These are phyloP conservation scores for Reinhardtius hippoglossoides DNA, from an alignment of 2,113 vertebrate genomes.

Conservation along the genomic window DNA sequence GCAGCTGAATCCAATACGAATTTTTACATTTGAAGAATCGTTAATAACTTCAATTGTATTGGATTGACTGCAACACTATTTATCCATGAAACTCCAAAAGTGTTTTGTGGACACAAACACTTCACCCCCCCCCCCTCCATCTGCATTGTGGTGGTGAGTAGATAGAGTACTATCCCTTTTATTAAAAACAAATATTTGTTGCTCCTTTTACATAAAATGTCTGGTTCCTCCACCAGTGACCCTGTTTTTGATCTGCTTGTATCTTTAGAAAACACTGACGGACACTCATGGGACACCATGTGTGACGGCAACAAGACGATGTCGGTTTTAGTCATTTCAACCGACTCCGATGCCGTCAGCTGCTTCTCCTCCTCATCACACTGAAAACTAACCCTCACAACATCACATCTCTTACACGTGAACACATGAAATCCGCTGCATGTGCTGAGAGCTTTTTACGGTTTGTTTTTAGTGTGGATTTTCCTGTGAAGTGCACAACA, in stretches of 20 bases:
- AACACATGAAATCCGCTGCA: neutral
- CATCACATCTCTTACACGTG: slow-evolving; percentile 10
- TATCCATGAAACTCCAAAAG: too few relatives aligned
- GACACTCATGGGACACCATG: neutral
- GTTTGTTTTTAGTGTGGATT: slow-evolving; percentile 18
- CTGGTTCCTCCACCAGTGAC: neutral
- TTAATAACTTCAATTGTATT: too few relatives aligned
- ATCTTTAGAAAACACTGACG: neutral
- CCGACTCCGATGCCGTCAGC: neutral
- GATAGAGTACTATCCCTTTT: too few relatives aligned
- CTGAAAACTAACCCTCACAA: neutral
- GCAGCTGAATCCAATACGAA: too few relatives aligned
- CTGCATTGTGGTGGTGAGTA: too few relatives aligned
- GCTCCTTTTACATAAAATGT: neutral
- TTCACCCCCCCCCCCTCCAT: too few relatives aligned
- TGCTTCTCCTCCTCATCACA: neutral
- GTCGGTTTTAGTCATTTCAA: neutral
- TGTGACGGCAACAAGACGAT: neutral
- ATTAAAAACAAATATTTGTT: too few relatives aligned
- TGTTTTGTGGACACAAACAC: too few relatives aligned
- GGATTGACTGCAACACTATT: too few relatives aligned
- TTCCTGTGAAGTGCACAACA: slow-evolving; percentile 16
- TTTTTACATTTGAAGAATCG: too few relatives aligned
- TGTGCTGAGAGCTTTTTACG: neutral
- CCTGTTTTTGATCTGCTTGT: neutral